Conservation (phyloP, 2,888 invertebrate species). For the Chesias legatella region DNA sequence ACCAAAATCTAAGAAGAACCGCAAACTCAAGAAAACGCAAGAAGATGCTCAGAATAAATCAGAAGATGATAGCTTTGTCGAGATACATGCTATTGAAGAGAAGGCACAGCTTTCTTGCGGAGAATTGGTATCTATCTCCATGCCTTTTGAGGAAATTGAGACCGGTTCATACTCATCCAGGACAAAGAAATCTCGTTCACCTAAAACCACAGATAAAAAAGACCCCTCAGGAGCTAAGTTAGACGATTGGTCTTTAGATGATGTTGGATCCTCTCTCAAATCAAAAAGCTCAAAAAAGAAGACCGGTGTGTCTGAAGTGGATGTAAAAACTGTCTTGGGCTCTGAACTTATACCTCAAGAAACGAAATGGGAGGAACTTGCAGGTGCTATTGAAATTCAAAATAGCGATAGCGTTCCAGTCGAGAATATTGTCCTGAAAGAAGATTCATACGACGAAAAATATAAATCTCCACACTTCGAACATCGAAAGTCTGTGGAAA, state of each 20-base stretch:
- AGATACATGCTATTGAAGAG: constrained; percentile 72
- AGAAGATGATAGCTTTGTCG: constrained; percentile 70
- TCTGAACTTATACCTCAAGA: constrained; percentile 30
- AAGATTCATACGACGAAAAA: constrained; percentile 51
- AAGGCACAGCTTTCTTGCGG: constrained; percentile 54
- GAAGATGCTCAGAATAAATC: constrained; percentile 55
- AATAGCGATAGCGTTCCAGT: constrained; percentile 24
- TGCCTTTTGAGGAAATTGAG: constrained; percentile 55
- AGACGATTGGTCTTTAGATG: constrained; percentile 35
- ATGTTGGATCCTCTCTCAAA: constrained; percentile 30
- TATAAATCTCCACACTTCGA: constrained; percentile 59
- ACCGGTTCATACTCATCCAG: constrained; percentile 46
- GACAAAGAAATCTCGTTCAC: constrained; percentile 51
- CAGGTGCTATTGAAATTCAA: constrained; percentile 29
- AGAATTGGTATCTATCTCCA: constrained; percentile 67
- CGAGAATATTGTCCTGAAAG: constrained; percentile 39
- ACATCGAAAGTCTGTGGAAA: constrained; percentile 45
- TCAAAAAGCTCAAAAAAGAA: constrained; percentile 27
- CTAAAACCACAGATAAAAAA: constrained; percentile 55
- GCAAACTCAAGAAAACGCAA: constrained; percentile 53
- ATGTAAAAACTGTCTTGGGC: constrained; percentile 31
- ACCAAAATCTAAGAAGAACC: constrained; percentile 55
- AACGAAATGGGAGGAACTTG: constrained; percentile 27
- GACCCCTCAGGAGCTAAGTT: constrained; percentile 35
- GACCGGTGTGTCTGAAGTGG: constrained; percentile 26